These are phyloP conservation scores for Hydrolagus affinis DNA, from an alignment of 2,113 vertebrate genomes.

Conservation along the genomic window DNA sequence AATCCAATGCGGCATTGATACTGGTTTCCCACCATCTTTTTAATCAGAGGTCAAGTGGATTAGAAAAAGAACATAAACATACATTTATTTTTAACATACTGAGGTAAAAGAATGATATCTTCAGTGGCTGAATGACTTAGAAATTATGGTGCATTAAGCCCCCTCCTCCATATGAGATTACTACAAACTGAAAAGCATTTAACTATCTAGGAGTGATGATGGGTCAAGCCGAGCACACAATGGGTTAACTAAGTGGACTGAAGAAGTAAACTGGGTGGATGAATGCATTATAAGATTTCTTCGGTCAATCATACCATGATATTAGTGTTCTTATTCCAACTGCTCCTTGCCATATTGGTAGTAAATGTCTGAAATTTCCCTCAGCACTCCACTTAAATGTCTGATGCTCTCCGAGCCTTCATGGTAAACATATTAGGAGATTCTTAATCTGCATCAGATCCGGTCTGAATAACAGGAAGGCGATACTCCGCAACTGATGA, in stretches of 20 bases:
- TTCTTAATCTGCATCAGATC: slow-evolving; percentile 23
- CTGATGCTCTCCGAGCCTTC: neutral
- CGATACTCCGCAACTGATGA: slow-evolving; percentile 16
- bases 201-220: neutral
- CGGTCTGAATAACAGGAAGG: slow-evolving; percentile 16
- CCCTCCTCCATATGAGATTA: neutral
- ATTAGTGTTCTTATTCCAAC: neutral
- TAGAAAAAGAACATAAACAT: neutral
- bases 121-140: neutral
- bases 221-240: neutral
- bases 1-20: too few species aligned
- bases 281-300: neutral
- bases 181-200: neutral
- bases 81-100: neutral
- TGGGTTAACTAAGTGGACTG: neutral
- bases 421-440: neutral
- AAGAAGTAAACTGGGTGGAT: neutral
- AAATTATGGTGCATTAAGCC: too few species aligned
- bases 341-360: neutral
- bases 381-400: neutral
- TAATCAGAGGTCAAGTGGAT: neutral
- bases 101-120: neutral
- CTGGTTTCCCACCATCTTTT: neutral
- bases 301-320: neutral
- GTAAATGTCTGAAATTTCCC: neutral